Evolutionary conservation across 2,797 vertebrate genomes (phyloP), one percentile per base, ranked within the genome.

Genomic region (Dallia pectoralis): DNA sequence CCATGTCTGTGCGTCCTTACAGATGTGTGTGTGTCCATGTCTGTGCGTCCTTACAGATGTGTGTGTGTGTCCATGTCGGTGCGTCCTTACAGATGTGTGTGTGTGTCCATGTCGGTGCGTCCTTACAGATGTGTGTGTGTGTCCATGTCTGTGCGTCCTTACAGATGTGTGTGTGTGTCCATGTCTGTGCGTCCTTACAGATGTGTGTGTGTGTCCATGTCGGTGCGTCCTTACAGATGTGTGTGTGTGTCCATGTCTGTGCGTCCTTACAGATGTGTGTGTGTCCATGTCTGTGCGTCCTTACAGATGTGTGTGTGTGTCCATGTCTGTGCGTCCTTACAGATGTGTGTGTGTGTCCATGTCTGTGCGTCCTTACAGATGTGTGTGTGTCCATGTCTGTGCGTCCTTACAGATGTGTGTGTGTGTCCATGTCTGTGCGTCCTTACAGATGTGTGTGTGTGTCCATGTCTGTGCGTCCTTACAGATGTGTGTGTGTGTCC

Each of bases 371-470:
- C n/a, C n/a, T n/a, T n/a, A n/a, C n/a, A n/a, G n/a, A n/a, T 83
- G 79, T 72, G 82, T 81, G 74, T 79, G 84, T 70, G 69, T 70
- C 0, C 14, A 25, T 16, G 32, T 3, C 25, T 65, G 40, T 36
- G 53, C n/a, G 30, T 19, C 16, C 1, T 6, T 22, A 2, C n/a
- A 2, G 9, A 16, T 36, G 16, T 22, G 33, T 53, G 33, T 47
- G 65, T 67, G 63, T 73, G 75, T n/a, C n/a, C n/a, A n/a, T n/a
- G n/a, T n/a, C n/a, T n/a, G n/a, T n/a, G n/a, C n/a, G n/a, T n/a
- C n/a, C n/a, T n/a, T n/a, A n/a, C n/a, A n/a, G n/a, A n/a, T 83
- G 75, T 83, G 79, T 72, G 82, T 81, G 74, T 79, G 84, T 70
- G 69, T 70, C 0, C 14, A 25, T 16, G 32, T 3, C 25, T 65